These are phyloP conservation scores for Leptobrachium leishanense DNA, from an alignment of 2,113 vertebrate genomes.

Conservation along the genomic window DNA sequence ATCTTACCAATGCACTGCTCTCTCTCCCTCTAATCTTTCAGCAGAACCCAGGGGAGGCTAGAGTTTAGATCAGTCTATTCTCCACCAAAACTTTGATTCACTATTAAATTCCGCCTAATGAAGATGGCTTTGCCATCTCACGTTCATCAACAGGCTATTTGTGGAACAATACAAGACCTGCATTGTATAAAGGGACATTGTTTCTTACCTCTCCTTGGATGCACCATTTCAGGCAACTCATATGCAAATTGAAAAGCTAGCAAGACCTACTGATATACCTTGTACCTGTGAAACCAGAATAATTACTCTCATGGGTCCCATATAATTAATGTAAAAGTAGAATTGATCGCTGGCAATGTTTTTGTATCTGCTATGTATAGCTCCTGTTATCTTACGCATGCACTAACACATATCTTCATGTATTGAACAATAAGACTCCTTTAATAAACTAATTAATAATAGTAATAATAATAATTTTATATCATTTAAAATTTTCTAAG, in stretches of 20 bases:
- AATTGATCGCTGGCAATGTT: conserved; percentile 30
- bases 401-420: too few relatives aligned
- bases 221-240: conserved; percentile 60
- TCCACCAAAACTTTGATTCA: conserved; percentile 95
- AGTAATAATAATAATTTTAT: too few relatives aligned
- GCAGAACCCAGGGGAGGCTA: conserved; percentile 95
- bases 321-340: conserved; percentile 40
- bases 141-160: conserved; percentile 74
- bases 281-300: conserved; percentile 62
- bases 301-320: conserved; percentile 61
- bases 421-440: too few relatives aligned
- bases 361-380: conserved; percentile 32
- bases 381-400: too few relatives aligned
- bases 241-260: conserved; percentile 63
- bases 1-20: conserved; percentile 86
- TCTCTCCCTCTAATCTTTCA: conserved; percentile 98
- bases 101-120: conserved; percentile 99
- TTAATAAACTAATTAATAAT: too few relatives aligned
- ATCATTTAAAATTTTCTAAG: too few relatives aligned
- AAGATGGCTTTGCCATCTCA: conserved; percentile 86
- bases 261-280: conserved; percentile 54
- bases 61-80: conserved; percentile 94
- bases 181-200: conserved; percentile 84
- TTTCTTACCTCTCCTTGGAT: conserved; percentile 70
- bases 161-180: conserved; percentile 73